Percentiles rank a stretch among this genome's conserved stretches.
phyloP scores from a whole-genome alignment of 2,797 vertebrate species.

The Eremophila alpestris region DNA sequence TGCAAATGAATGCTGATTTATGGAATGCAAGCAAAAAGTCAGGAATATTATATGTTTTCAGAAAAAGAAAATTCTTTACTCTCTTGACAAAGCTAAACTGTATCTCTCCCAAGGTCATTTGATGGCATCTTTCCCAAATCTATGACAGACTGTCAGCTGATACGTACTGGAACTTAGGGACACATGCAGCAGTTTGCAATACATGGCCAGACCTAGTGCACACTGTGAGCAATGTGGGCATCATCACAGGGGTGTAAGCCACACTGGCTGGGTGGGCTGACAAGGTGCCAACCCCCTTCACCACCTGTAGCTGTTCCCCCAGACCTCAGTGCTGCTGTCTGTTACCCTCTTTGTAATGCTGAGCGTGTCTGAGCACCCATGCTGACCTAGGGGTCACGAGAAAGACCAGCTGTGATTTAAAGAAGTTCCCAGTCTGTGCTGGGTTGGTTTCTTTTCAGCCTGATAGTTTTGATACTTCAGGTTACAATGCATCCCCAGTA shows the following conservation, averaged over 20 bases:
- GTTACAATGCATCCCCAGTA: not conserved
- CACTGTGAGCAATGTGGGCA: too few species aligned
- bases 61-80: not conserved
- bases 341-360: not conserved
- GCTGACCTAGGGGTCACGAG: not conserved
- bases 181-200: not conserved
- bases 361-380: not conserved
- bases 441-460: not conserved
- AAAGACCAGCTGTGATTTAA: not conserved
- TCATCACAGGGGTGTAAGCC: accelerated
- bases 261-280: not conserved
- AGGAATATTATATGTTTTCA: not conserved
- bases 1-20: not conserved
- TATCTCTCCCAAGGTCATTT: not conserved
- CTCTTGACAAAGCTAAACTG: not conserved
- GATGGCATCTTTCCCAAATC: not conserved
- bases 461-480: not conserved
- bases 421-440: not conserved
- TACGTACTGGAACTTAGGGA: not conserved
- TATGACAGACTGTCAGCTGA: not conserved
- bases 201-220: accelerated
- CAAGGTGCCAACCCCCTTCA: not conserved
- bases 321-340: not conserved
- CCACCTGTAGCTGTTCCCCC: not conserved
- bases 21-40: not conserved